These are phyloP conservation scores for Loxodonta africana DNA, from an alignment of 2,113 vertebrate species.

Conservation along the genomic window DNA sequence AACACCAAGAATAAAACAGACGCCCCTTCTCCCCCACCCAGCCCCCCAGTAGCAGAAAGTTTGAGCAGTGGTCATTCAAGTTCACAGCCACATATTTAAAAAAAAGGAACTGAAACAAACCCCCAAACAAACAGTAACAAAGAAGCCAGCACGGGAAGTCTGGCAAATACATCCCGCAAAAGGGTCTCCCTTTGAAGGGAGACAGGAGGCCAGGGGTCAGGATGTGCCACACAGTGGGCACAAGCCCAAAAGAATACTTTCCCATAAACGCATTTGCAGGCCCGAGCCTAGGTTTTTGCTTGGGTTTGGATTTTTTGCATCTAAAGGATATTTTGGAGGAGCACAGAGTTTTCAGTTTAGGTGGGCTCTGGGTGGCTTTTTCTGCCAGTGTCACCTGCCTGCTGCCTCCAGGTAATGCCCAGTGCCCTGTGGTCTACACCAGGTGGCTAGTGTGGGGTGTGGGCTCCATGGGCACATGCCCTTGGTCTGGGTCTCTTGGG, in stretches of 20 bases:
- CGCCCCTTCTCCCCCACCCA: conserved; percentile 77
- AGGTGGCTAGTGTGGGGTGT: not conserved
- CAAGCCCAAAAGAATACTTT: not conserved
- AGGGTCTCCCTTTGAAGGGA: conserved; percentile 85
- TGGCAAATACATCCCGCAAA: conserved; percentile 81
- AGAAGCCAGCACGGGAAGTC: conserved; percentile 86
- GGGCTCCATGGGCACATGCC: not conserved
- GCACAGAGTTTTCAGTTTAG: not conserved
- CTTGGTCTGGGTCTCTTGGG: not conserved
- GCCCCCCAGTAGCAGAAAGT: conserved; percentile 83
- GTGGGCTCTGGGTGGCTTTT: not conserved
- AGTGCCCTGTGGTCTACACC: not conserved
- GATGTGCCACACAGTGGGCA: not conserved
- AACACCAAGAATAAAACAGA: conserved; percentile 93
- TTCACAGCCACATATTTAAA: conserved; percentile 87
- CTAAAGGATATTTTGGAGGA: conserved; percentile 59
- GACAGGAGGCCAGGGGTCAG: conserved; percentile 79
- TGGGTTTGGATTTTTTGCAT: conserved; percentile 75
- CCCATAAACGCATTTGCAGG: not conserved
- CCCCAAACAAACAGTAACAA: conserved; percentile 81
- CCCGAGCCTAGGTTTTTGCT: conserved; percentile 44
- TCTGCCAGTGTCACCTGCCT: conserved; percentile 4
- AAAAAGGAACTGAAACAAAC: conserved; percentile 66
- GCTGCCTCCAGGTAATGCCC: not conserved
- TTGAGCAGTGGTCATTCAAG: conserved; percentile 89